Conservation (phyloP, 2,888 invertebrate species). For the Amphiduros pacificus region DNA sequence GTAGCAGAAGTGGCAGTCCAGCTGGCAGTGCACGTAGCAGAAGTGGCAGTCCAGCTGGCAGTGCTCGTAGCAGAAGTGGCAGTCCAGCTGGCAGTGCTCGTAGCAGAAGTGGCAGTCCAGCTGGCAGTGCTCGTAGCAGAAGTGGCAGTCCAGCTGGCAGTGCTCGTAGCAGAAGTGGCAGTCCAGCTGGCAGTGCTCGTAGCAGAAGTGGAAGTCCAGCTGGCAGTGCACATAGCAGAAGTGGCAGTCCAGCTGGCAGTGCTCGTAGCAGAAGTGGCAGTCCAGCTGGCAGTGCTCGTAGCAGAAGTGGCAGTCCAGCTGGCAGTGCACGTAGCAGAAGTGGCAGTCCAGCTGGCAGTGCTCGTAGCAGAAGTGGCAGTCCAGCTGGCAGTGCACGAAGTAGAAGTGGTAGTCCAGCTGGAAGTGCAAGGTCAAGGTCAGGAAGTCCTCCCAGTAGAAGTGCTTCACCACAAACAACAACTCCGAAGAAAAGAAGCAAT, state of each 20-base stretch:
- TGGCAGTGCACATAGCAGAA: not conserved
- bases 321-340: not conserved
- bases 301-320: slow-evolving; percentile 5
- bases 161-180: not conserved
- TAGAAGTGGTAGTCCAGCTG: slow-evolving; percentile 10
- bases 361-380: slow-evolving; percentile 2
- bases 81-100: slow-evolving; percentile 11
- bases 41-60: slow-evolving; percentile 5
- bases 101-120: slow-evolving; percentile 3
- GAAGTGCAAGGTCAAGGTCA: slow-evolving; percentile 2
- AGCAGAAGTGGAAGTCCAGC: slow-evolving; percentile 5
- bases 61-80: slow-evolving; percentile 6
- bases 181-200: not conserved
- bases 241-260: not conserved
- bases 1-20: slow-evolving; percentile 8
- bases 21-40: slow-evolving; percentile 1
- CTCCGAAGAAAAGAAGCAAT: not conserved
- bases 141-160: slow-evolving; percentile 1
- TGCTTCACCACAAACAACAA: not conserved
- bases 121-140: slow-evolving; percentile 2
- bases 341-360: not conserved
- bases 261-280: no score
- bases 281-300: not conserved
- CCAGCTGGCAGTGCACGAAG: slow-evolving; percentile 3
- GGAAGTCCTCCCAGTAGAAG: slow-evolving; percentile 8